Evolutionary conservation across 2,888 invertebrate genomes (phyloP), one percentile per base, ranked within the genome.

Genomic region (Synergus laeviventris): DNA sequence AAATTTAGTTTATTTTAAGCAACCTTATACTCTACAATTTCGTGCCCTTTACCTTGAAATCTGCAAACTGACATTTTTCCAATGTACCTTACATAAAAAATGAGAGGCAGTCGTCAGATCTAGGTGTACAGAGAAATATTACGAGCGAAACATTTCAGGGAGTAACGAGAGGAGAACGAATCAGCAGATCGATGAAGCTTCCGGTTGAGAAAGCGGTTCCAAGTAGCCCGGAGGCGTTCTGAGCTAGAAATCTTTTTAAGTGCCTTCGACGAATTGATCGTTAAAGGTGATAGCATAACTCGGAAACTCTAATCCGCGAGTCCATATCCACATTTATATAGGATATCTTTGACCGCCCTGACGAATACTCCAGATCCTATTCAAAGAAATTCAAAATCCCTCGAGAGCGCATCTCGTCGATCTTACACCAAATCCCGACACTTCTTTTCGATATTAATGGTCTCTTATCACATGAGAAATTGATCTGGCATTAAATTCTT

Each of bases 171-270:
- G 16, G 16, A 45, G n/a, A 66, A 45, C 8, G 16, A 16, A 16
- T 16, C 16, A 12, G 12, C 12, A 45, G 45, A 16, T 66, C 24
- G 24, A 24, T 21, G 21, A 45, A 66, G 66, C 45, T 66, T 45
- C 45, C 31, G 45, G 16, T 45, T 66, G 14, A n/a, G 31, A 66
- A 66, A 16, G 66, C 24, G 12, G 42, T 66, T 66, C 16, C 42
- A 66, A 66, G 24, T 45, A 45, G 45, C 66, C 24, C n/a, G 16
- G 2, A 36, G 24, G 21, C 39, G 21, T 21, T 16, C n/a, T 18
- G 21, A 24, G 21, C 60, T 62, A 38, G 66, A 16, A 66, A 66
- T 66, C 42, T 31, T 66, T 66, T 45, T 45, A 66, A 49, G 42
- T 66, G 66, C 21, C 42, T 66, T 49, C 16, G 31, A 31, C 31